Percentiles rank a stretch among this genome's conserved stretches.
These are phyloP conservation scores for Chaetogeoica ovagalla DNA, from an alignment of 2,888 invertebrate species.

Conservation along the genomic window DNA sequence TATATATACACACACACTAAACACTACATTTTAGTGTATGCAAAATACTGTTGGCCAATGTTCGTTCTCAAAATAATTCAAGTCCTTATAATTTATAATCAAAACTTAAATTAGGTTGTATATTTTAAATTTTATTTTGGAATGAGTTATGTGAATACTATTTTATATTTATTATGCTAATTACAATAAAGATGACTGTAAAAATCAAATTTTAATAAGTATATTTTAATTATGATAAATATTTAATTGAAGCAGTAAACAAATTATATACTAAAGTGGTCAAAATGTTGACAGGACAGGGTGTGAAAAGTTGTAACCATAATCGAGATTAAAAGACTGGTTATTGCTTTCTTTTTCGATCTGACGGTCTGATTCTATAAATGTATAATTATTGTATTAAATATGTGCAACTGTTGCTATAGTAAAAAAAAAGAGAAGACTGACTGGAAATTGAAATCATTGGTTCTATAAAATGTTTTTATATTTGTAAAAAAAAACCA, in stretches of 20 bases:
- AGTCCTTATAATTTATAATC: not conserved
- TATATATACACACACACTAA: not conserved
- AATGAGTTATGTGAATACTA: constrained; percentile 6
- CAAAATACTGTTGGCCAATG: not conserved
- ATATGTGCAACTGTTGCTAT: constrained; percentile 18
- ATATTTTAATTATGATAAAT: constrained; percentile 21
- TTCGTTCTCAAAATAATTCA: not conserved
- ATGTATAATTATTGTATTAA: constrained; percentile 20
- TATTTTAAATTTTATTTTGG: constrained; percentile 3
- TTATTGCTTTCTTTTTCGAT: constrained; percentile 43
- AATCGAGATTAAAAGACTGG: constrained; percentile 49
- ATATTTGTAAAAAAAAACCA: constrained; percentile 6
- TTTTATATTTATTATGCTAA: constrained; percentile 3
- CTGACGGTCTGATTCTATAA: constrained; percentile 28
- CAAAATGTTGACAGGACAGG: constrained; percentile 44
- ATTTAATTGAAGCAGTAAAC: constrained; percentile 10
- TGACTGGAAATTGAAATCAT: constrained; percentile 37
- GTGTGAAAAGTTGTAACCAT: constrained; percentile 44
- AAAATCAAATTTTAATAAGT: constrained; percentile 38
- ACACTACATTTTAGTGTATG: not conserved
- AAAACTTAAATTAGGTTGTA: not conserved
- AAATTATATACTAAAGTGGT: constrained; percentile 11
- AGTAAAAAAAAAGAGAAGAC: constrained; percentile 14
- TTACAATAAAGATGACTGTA: constrained; percentile 15
- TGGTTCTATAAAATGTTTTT: constrained; percentile 6